Conservation (phyloP, 2,888 invertebrate species). For the Boloria selene region DNA sequence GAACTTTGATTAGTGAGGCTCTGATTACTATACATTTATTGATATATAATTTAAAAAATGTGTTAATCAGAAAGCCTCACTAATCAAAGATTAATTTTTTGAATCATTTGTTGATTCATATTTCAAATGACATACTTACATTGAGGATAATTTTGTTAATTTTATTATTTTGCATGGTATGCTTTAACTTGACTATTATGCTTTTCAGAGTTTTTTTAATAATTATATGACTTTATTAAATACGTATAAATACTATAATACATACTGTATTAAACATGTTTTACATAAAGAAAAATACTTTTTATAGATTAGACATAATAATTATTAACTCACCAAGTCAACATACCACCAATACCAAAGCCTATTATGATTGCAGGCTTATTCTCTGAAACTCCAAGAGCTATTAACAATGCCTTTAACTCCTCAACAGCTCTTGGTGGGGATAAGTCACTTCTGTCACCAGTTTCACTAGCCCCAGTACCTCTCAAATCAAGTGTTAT, state of each 20-base stretch:
- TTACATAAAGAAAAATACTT: too few relatives aligned
- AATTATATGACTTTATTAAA: too few relatives aligned
- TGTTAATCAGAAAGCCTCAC: too few relatives aligned
- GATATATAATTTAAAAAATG: background rate
- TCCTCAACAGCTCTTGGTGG: slow-evolving; percentile 71
- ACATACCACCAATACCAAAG: slow-evolving; percentile 74
- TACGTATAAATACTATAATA: too few relatives aligned
- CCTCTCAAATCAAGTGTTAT: slow-evolving; percentile 72
- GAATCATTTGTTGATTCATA: background rate
- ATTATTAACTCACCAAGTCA: slow-evolving; percentile 64
- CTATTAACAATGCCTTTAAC: slow-evolving; percentile 58
- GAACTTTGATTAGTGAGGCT: slow-evolving; percentile 14
- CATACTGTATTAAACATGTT: too few relatives aligned
- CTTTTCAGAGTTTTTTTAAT: too few relatives aligned
- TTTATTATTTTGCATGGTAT: background rate
- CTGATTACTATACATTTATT: background rate
- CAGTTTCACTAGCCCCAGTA: slow-evolving; percentile 71
- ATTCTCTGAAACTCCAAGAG: slow-evolving; percentile 62
- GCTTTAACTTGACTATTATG: too few relatives aligned
- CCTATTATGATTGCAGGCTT: slow-evolving; percentile 68
- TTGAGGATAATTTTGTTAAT: background rate
- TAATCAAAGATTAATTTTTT: background rate
- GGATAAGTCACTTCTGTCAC: slow-evolving; percentile 59
- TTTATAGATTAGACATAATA: background rate
- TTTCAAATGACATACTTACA: background rate